Conservation (phyloP, 2,113 vertebrate species). For the Ptilonorhynchus violaceus region DNA sequence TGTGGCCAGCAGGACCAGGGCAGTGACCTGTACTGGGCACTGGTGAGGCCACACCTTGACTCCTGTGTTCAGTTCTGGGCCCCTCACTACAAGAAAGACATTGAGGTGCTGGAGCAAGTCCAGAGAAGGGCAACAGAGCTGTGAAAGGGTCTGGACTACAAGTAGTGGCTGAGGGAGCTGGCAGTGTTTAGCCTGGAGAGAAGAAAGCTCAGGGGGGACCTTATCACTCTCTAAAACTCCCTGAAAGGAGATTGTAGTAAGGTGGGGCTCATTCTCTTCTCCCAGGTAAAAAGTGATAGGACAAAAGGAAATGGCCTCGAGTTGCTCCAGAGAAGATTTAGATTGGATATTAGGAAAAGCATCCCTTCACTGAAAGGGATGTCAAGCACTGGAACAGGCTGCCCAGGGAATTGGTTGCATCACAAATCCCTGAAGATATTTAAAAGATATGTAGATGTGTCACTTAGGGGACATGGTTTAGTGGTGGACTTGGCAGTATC, state of each 20-base stretch:
- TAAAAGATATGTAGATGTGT: background rate
- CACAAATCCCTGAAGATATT: background rate
- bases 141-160: background rate
- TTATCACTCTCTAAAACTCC: background rate
- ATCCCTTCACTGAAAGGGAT: background rate
- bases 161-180: background rate
- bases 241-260: background rate
- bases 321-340: background rate
- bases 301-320: background rate
- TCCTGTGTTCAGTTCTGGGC: background rate
- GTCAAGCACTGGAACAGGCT: background rate
- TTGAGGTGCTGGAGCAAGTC: background rate
- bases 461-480: background rate
- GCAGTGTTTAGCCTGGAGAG: background rate
- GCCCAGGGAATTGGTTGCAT: background rate
- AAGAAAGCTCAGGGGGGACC: background rate
- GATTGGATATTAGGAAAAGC: background rate
- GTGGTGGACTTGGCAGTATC: background rate
- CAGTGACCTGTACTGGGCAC: accelerated
- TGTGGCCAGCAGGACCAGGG: background rate
- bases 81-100: background rate
- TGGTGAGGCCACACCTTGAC: accelerated
- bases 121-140: background rate
- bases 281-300: background rate
- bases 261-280: background rate